A percentile compares a stretch with the other conserved stretches of the same genome.
These are phyloP conservation scores for Oophaga sylvatica DNA, from an alignment of 2,797 vertebrate genomes.

Conservation along the genomic window DNA sequence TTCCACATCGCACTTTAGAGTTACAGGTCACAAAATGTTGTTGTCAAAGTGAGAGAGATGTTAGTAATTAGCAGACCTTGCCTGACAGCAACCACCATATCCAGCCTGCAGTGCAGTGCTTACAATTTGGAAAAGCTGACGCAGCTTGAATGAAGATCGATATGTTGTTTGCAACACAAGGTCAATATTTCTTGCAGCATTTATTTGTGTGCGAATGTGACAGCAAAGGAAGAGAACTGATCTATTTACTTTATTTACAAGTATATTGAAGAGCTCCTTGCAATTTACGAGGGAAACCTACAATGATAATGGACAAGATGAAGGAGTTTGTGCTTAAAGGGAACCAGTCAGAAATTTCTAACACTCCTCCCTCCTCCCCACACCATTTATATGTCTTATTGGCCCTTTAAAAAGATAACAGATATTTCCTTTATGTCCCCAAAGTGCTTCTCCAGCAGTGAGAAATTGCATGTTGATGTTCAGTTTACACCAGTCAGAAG, in stretches of 20 bases:
- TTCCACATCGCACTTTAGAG: constrained; percentile 16
- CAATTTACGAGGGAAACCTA: constrained; percentile 25
- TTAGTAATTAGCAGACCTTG: constrained; percentile 55
- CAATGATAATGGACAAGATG: not conserved
- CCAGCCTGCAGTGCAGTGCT: constrained; percentile 58
- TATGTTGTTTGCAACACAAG: constrained; percentile 61
- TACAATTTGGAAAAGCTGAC: constrained; percentile 61
- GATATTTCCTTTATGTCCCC: no score
- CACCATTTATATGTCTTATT: no score
- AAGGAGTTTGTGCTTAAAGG: not conserved
- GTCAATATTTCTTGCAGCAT: constrained; percentile 61
- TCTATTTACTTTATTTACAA: constrained; percentile 49
- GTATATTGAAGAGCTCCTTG: constrained; percentile 21
- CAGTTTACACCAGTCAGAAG: no score
- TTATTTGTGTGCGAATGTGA: constrained; percentile 55
- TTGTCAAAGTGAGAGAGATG: constrained; percentile 50
- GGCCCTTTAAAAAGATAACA: no score
- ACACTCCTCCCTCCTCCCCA: no score
- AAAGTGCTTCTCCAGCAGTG: no score
- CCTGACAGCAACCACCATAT: constrained; percentile 55
- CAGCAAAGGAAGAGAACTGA: constrained; percentile 48
- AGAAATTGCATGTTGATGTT: no score
- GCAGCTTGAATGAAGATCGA: constrained; percentile 61
- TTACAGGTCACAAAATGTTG: constrained; percentile 54
- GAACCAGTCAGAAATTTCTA: no score